A percentile compares a stretch with the other conserved stretches of the same genome.
phyloP scores from a whole-genome alignment of 2,888 invertebrate species.

The Lissocephala sabroskyi region DNA sequence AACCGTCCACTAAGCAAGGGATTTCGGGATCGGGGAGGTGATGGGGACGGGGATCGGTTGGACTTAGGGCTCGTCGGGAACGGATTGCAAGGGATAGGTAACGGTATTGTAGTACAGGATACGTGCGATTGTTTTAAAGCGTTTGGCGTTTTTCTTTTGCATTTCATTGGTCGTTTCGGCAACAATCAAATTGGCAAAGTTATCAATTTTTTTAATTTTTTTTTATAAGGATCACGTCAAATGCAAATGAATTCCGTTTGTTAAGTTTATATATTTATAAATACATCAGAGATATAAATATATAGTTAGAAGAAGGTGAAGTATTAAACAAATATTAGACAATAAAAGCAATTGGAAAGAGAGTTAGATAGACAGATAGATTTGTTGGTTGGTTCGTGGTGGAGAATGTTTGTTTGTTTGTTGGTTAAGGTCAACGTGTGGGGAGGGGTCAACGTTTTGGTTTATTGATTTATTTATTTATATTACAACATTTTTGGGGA shows the following conservation, averaged over 20 bases:
- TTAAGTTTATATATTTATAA: constrained; percentile 5
- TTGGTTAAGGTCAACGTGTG: constrained; percentile 7
- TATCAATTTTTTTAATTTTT: constrained; percentile 17
- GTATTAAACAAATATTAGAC: constrained; percentile 59
- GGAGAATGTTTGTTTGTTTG: constrained; percentile 21
- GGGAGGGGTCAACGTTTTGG: too few species aligned
- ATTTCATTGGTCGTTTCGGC: constrained; percentile 42
- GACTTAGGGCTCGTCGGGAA: constrained; percentile 58
- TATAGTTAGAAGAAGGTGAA: constrained; percentile 51
- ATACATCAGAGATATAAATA: constrained; percentile 37
- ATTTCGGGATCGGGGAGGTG: constrained; percentile 23
- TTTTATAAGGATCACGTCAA: constrained; percentile 39
- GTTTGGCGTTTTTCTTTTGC: constrained; percentile 71
- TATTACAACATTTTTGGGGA: constrained; percentile 11
- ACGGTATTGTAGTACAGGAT: constrained; percentile 70
- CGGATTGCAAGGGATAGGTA: constrained; percentile 65
- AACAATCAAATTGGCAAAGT: too few species aligned
- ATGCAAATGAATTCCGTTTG: constrained; percentile 46
- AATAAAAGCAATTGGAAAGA: constrained; percentile 45
- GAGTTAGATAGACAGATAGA: constrained; percentile 17
- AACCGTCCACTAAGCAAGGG: constrained; percentile 47
- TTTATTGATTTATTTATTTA: too few species aligned
- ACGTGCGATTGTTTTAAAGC: constrained; percentile 71
- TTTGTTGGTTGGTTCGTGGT: constrained; percentile 21
- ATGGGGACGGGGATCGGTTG: constrained; percentile 10